Percentiles rank a stretch among this genome's conserved stretches.
These are phyloP conservation scores for Natator depressus DNA, from an alignment of 2,113 vertebrate genomes.

Conservation along the genomic window DNA sequence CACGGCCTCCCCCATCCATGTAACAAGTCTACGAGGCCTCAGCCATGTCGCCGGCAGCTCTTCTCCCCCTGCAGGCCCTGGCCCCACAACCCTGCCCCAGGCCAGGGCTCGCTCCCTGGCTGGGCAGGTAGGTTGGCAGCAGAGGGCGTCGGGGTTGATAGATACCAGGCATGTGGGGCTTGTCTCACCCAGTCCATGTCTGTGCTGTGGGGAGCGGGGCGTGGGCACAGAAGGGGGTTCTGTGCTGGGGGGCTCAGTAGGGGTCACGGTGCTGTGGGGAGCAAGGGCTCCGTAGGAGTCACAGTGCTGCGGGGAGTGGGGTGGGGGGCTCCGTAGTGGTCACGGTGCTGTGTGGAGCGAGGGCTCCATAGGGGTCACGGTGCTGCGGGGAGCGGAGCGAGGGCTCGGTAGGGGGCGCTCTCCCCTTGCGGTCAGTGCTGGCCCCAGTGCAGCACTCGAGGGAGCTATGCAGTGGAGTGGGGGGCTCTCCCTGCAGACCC, in stretches of 20 bases:
- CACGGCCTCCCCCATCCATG: no score
- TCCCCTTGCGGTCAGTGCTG: neutral
- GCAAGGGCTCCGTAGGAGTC: neutral
- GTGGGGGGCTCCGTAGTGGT: neutral
- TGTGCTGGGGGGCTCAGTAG: neutral
- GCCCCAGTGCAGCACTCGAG: neutral
- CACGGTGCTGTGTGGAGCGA: no score
- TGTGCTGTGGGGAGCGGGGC: accelerated
- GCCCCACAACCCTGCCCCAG: neutral
- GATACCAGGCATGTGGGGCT: neutral
- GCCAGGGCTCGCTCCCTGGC: accelerated
- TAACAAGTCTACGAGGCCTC: neutral
- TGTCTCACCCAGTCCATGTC: neutral
- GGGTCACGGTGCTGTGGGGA: no score
- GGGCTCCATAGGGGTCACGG: no score
- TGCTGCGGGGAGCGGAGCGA: neutral
- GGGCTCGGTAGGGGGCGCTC: neutral
- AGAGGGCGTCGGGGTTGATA: neutral
- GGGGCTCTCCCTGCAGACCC: no score
- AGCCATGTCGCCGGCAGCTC: neutral
- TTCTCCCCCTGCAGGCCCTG: neutral
- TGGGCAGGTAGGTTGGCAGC: neutral
- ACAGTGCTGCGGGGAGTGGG: no score
- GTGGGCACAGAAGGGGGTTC: accelerated
- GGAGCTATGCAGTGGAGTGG: no score